Conservation (phyloP, 1,140 invertebrate species). For the Eumaeus atala region DNA sequence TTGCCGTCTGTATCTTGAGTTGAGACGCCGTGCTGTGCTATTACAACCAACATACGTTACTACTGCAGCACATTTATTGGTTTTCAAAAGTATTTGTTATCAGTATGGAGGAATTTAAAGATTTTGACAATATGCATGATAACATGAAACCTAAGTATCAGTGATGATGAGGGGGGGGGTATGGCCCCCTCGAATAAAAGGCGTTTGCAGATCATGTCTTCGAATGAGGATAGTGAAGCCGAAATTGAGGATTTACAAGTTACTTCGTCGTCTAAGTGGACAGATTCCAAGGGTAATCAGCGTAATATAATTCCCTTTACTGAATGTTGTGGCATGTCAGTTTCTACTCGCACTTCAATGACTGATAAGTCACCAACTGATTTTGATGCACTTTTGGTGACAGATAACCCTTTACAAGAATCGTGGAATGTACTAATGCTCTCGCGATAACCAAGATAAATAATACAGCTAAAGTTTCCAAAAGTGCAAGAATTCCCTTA, state of each 20-base stretch:
- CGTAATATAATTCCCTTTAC: slow-evolving; percentile 22
- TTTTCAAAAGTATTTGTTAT: slow-evolving; percentile 17
- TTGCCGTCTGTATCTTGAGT: slow-evolving; percentile 23
- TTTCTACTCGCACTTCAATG: slow-evolving; percentile 19
- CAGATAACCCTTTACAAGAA: slow-evolving; percentile 22
- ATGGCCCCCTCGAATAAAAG: slow-evolving; percentile 11
- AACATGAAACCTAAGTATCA: slow-evolving; percentile 20
- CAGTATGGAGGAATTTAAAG: slow-evolving; percentile 21
- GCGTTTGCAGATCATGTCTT: slow-evolving; percentile 12
- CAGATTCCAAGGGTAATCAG: slow-evolving; percentile 22
- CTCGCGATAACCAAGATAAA: slow-evolving; percentile 25
- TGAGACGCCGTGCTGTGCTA: slow-evolving; percentile 20
- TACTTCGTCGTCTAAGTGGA: slow-evolving; percentile 4
- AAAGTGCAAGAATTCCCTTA: slow-evolving; percentile 21
- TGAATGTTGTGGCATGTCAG: slow-evolving; percentile 21
- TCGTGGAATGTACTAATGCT: slow-evolving; percentile 25
- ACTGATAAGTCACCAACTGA: slow-evolving; percentile 20
- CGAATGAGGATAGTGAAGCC: slow-evolving; percentile 10
- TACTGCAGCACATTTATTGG: slow-evolving; percentile 14
- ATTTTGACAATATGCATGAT: slow-evolving; percentile 22
- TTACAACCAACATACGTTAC: slow-evolving; percentile 16
- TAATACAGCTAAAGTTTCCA: slow-evolving; percentile 20
- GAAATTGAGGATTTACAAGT: slow-evolving; percentile 9
- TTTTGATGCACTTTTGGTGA: slow-evolving; percentile 22
- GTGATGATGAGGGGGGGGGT: slow-evolving; percentile 16